These are phyloP conservation scores for Drosophila buzzatii DNA, from an alignment of 2,888 invertebrate genomes.

Conservation along the genomic window DNA sequence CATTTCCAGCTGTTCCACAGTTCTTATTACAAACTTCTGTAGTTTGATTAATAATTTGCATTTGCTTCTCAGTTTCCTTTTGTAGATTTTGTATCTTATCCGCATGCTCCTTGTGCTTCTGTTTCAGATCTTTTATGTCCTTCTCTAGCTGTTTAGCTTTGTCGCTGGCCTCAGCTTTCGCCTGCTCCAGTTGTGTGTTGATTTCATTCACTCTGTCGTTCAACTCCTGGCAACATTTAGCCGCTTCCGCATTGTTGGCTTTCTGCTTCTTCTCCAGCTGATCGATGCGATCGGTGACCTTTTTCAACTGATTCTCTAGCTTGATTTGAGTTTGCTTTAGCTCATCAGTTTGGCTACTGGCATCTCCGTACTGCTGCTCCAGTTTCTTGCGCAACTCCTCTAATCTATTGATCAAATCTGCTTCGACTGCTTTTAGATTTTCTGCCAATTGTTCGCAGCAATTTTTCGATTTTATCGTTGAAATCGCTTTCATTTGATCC, in stretches of 20 bases:
- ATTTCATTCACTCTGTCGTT: conserved; percentile 11
- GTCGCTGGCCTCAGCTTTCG: not conserved
- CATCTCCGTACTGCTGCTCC: not conserved
- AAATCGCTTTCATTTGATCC: conserved; percentile 9
- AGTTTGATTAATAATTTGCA: not conserved
- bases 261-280: conserved; percentile 18
- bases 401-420: conserved; percentile 9
- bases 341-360: not conserved
- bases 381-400: conserved; percentile 1
- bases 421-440: conserved; percentile 21
- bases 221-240: conserved; percentile 40
- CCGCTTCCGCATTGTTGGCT: no score
- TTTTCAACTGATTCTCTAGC: conserved; percentile 6
- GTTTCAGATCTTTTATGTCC: conserved; percentile 18
- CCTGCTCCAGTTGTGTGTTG: not conserved
- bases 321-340: conserved; percentile 3
- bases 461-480: conserved; percentile 4
- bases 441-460: conserved; percentile 39
- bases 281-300: conserved; percentile 3
- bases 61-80: conserved; percentile 1
- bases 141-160: conserved; percentile 6
- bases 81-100: not conserved
- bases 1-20: not conserved
- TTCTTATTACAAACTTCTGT: conserved; percentile 17
- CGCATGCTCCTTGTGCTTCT: conserved; percentile 26